These are phyloP conservation scores for Eulemur rubriventer DNA, from an alignment of 2,797 vertebrate genomes.

Conservation along the genomic window DNA sequence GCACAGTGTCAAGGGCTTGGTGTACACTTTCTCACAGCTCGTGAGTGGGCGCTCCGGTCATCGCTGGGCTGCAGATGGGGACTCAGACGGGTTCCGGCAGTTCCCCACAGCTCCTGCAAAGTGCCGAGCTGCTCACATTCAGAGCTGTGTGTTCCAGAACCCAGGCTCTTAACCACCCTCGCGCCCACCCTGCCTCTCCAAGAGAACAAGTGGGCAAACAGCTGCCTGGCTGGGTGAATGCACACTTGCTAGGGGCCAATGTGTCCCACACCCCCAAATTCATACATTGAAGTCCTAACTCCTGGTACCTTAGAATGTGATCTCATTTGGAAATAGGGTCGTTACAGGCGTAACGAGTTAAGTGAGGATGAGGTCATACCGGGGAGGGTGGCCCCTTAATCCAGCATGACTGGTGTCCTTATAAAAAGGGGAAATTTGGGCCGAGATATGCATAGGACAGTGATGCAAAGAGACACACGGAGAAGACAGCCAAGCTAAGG, in stretches of 20 bases:
- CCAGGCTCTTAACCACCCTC: background rate
- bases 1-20: fast-evolving
- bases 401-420: background rate
- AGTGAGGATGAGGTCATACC: background rate
- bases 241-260: background rate
- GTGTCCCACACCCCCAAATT: background rate
- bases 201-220: fast-evolving
- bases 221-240: background rate
- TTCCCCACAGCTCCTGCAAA: background rate
- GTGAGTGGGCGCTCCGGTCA: fast-evolving
- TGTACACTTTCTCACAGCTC: background rate
- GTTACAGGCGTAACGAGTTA: too few relatives aligned
- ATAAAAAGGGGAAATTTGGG: background rate
- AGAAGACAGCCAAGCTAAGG: background rate
- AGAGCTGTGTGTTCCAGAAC: background rate
- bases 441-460: background rate
- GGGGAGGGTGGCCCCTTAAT: background rate
- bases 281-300: background rate
- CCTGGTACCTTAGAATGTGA: background rate
- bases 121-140: background rate
- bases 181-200: fast-evolving
- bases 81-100: background rate
- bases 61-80: fast-evolving
- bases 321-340: background rate
- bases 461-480: fast-evolving